These are phyloP conservation scores for Tetragnatha montana DNA, from an alignment of 2,888 invertebrate species.

Conservation along the genomic window DNA sequence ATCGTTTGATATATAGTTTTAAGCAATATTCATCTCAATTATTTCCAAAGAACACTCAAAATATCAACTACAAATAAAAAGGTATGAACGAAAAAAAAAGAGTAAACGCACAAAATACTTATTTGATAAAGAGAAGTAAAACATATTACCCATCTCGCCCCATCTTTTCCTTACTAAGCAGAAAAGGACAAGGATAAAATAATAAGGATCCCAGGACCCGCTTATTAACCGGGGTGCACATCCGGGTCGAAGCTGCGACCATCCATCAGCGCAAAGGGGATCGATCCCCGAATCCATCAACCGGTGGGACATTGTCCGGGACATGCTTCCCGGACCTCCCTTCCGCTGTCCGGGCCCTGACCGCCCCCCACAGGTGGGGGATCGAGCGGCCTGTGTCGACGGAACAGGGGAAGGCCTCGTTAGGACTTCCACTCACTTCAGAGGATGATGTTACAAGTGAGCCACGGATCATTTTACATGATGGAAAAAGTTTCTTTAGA, in stretches of 20 bases:
- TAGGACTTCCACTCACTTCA: neutral
- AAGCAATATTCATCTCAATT: too few species aligned
- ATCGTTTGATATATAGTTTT: too few species aligned
- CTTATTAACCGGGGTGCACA: neutral
- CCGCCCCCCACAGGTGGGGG: constrained; percentile 58
- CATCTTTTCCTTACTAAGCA: too few species aligned
- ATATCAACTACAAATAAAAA: too few species aligned
- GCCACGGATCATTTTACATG: neutral
- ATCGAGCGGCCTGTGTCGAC: constrained; percentile 5
- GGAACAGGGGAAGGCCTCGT: neutral
- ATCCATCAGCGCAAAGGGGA: constrained; percentile 53
- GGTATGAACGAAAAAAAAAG: too few species aligned
- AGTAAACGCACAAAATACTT: too few species aligned
- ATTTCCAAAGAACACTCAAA: too few species aligned
- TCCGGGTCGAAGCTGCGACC: constrained; percentile 1
- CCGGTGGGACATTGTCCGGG: constrained; percentile 54
- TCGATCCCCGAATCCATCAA: constrained; percentile 61
- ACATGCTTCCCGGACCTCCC: constrained; percentile 62
- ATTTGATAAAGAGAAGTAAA: too few species aligned
- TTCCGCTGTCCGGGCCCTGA: constrained; percentile 62
- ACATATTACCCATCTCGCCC: too few species aligned
- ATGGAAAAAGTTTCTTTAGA: too few species aligned
- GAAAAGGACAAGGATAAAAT: too few species aligned
- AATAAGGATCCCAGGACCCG: too few species aligned
- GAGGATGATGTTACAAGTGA: constrained; percentile 9